Percentiles rank a stretch among this genome's conserved stretches.
Evolutionary conservation across 2,113 vertebrate genomes (phyloP).

Genomic region (Alosa alosa): DNA sequence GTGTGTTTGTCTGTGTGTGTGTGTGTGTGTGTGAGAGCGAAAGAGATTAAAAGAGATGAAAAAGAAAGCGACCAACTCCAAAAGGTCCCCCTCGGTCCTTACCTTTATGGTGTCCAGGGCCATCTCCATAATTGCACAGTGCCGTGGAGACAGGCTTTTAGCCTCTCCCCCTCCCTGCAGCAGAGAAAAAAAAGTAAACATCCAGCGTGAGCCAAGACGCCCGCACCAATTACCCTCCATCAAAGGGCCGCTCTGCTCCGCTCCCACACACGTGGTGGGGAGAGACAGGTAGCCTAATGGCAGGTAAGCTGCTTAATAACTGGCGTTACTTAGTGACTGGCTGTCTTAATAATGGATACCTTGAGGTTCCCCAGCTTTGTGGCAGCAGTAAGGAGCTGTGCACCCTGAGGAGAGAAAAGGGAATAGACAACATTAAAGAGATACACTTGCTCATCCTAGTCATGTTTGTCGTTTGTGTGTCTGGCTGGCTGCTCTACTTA

Average conservation of each 20-base stretch:
- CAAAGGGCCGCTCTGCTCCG: neutral
- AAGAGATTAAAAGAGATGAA: neutral
- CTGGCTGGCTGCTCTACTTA: neutral
- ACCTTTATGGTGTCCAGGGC: conserved; percentile 95
- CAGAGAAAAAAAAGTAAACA: neutral
- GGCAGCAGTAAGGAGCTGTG: conserved; percentile 92
- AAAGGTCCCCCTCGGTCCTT: conserved; percentile 17
- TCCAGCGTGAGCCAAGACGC: neutral
- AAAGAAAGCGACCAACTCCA: neutral
- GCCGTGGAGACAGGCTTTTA: conserved; percentile 88
- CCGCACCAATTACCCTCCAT: neutral
- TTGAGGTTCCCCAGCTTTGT: conserved; percentile 98
- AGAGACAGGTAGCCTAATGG: neutral
- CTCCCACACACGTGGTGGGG: neutral
- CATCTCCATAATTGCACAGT: conserved; percentile 87
- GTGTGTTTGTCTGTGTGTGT: too few species aligned
- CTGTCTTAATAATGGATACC: conserved; percentile 67
- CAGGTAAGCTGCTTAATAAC: neutral
- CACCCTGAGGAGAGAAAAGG: conserved; percentile 71
- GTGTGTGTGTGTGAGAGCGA: neutral
- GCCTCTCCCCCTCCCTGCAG: conserved; percentile 85
- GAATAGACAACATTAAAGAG: neutral
- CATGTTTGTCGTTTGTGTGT: neutral
- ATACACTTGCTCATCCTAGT: neutral
- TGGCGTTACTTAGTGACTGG: neutral